phyloP scores from a whole-genome alignment of 2,113 vertebrate species.

The Thalassoma bifasciatum region DNA sequence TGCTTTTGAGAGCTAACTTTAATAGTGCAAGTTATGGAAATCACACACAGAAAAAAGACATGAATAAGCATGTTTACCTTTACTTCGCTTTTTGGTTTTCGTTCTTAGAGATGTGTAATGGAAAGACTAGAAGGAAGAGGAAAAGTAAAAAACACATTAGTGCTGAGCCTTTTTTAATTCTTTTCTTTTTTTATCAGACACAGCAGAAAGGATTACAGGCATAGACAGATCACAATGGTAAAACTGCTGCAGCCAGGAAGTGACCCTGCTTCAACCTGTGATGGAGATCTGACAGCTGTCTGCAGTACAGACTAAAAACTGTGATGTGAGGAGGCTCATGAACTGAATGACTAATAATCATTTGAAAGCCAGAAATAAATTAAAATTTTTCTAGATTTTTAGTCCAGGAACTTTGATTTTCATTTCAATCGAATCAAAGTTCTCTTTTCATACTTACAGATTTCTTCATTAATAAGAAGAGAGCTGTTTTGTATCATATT shows the following conservation, averaged over 20 bases:
- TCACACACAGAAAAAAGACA: not conserved
- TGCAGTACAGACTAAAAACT: not conserved
- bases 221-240: slow-evolving; percentile 27
- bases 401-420: not conserved
- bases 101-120: slow-evolving; percentile 91
- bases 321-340: not conserved
- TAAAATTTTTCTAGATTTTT: not conserved
- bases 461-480: not conserved
- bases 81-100: slow-evolving; percentile 92
- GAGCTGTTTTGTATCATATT: not conserved
- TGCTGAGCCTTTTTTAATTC: slow-evolving; percentile 32
- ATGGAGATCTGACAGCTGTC: slow-evolving; percentile 35
- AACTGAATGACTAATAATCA: slow-evolving; percentile 1
- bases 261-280: slow-evolving; percentile 49
- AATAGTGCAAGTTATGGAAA: not conserved
- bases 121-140: slow-evolving; percentile 85
- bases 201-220: slow-evolving; percentile 54
- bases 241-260: slow-evolving; percentile 27
- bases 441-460: not conserved
- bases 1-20: not conserved
- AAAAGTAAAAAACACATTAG: slow-evolving; percentile 12
- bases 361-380: slow-evolving; percentile 7
- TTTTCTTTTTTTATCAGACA: slow-evolving; percentile 35
- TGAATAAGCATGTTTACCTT: slow-evolving; percentile 82
- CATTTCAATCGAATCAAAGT: not conserved